A percentile compares a stretch with the other conserved stretches of the same genome.
These are phyloP conservation scores for Hydra vulgaris DNA, from an alignment of 30 jellyfish, hydroid and myxozoan genomes.

Conservation along the genomic window DNA sequence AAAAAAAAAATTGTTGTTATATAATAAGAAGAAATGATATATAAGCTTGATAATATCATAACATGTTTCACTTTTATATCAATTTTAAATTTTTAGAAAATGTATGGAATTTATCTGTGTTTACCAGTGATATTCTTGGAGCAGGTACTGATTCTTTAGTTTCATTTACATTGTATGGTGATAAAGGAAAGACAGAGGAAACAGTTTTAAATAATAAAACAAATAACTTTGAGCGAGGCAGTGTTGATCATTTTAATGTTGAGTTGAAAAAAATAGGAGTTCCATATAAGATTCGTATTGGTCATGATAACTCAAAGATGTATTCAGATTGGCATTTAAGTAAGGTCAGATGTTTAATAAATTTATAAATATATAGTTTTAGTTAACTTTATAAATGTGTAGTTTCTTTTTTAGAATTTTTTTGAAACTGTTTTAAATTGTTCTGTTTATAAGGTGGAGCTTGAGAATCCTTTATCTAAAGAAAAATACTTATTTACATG, in stretches of 20 bases:
- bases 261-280: constrained; percentile 81
- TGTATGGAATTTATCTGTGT: constrained; percentile 68
- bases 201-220: constrained; percentile 48
- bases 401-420: not conserved
- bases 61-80: too few relatives aligned
- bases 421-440: not conserved
- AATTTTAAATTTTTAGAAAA: constrained; percentile 34
- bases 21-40: too few relatives aligned
- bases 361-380: not conserved
- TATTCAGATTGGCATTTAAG: constrained; percentile 94
- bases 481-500: constrained; percentile 57
- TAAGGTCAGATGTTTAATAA: constrained; percentile 33
- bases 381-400: too few relatives aligned
- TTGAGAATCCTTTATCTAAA: constrained; percentile 57
- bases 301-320: constrained; percentile 90
- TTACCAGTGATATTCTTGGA: constrained; percentile 86
- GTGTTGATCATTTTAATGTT: constrained; percentile 59
- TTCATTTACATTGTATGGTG: constrained; percentile 65
- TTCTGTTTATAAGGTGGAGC: constrained; percentile 39
- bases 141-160: constrained; percentile 97
- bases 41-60: too few relatives aligned
- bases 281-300: constrained; percentile 76
- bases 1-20: too few relatives aligned
- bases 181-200: constrained; percentile 83
- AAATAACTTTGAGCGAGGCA: constrained; percentile 87